Evolutionary conservation across 2,888 invertebrate species (phyloP), one percentile per base, ranked within the genome.

Genomic region (Gari tellinella): DNA sequence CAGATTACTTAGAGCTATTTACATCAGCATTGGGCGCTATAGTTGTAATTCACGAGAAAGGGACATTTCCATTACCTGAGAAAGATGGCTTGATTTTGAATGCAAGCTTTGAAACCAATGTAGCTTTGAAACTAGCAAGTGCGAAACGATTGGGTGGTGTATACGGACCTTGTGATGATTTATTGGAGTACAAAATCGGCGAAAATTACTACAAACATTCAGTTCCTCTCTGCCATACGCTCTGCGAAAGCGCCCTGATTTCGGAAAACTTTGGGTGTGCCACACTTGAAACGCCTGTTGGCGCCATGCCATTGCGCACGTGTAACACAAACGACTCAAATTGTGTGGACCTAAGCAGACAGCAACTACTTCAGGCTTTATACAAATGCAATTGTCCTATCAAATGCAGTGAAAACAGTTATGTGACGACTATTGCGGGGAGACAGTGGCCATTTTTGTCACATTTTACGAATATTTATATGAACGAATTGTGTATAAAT

Each of bases 41-140:
- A n/a, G n/a, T n/a, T n/a, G n/a, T n/a, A n/a, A n/a, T n/a, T n/a
- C n/a, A n/a, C n/a, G n/a, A n/a, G n/a, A n/a, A n/a, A n/a, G n/a
- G n/a, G n/a, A n/a, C n/a, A n/a, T n/a, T n/a, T n/a, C n/a, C n/a
- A n/a, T n/a, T n/a, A n/a, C n/a, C n/a, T n/a, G n/a, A n/a, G n/a
- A n/a, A n/a, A n/a, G n/a, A n/a, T n/a, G n/a, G 63, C 12, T 25
- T 63, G 3, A 43, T 48, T n/a, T 45, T 63, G 4, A 55, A 45
- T 45, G 53, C 63, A 5, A 53, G 45, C 8, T 31, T 19, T 21
- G 63, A 63, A 23, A 63, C 55, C 4, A 45, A 63, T 37, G 37
- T 63, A 15, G 63, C 25, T 15, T 17, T 63, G 10, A 63, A 55
- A 53, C 23, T 52, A 45, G 45, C 46, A 3, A 31, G 38, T 12